phyloP scores from a whole-genome alignment of 2,797 vertebrate species.

The Galagoides demidoff region DNA sequence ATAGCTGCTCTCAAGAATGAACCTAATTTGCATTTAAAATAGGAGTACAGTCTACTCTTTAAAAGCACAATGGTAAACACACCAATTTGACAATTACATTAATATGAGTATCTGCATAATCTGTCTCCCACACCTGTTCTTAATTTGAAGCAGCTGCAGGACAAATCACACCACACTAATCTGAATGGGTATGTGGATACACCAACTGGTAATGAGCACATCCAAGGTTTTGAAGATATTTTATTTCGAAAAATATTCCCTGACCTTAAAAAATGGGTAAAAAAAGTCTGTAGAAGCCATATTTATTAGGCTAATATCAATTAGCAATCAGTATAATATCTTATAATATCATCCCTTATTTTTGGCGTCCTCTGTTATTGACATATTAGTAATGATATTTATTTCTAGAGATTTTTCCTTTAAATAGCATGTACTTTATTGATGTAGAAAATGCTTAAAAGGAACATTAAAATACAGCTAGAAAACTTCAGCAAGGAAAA shows the following conservation, averaged over 20 bases:
- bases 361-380: not conserved
- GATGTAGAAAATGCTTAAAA: not conserved
- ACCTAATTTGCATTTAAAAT: slow-evolving; percentile 90
- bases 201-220: slow-evolving; percentile 70
- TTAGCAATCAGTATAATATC: not conserved
- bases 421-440: not conserved
- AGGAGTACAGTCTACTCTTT: slow-evolving; percentile 88
- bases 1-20: slow-evolving; percentile 86
- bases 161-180: slow-evolving; percentile 84
- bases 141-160: slow-evolving; percentile 90
- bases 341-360: not conserved
- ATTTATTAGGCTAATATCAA: slow-evolving; percentile 58
- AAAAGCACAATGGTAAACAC: slow-evolving; percentile 89
- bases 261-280: slow-evolving; percentile 66
- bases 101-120: slow-evolving; percentile 91
- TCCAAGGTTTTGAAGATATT: slow-evolving; percentile 60
- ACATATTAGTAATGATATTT: not conserved
- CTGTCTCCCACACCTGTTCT: slow-evolving; percentile 89
- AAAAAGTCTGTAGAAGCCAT: not conserved
- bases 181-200: slow-evolving; percentile 70
- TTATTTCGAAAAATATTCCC: slow-evolving; percentile 50
- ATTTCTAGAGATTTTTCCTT: not conserved
- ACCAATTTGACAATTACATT: slow-evolving; percentile 91
- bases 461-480: not conserved
- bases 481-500: not conserved